phyloP scores from a whole-genome alignment of 1,140 invertebrate genomes.

The Papilio polytes region DNA sequence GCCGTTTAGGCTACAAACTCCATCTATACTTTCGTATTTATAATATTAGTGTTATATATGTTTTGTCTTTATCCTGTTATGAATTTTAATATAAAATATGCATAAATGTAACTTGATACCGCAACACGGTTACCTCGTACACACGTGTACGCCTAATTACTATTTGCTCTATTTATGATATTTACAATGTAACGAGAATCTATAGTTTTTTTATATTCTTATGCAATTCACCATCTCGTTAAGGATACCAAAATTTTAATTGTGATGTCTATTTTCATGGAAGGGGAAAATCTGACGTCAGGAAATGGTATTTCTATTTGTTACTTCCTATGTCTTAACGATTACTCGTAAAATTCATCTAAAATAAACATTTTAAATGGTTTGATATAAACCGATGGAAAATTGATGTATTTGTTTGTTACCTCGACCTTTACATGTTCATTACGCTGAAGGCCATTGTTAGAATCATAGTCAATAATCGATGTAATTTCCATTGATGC shows the following conservation, averaged over 20 bases:
- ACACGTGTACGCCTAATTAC: constrained; percentile 13
- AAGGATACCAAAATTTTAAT: not conserved
- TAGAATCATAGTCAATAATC: not conserved
- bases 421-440: not conserved
- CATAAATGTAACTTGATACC: constrained; percentile 16
- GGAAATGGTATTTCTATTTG: not conserved
- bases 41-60: too few relatives aligned
- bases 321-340: not conserved
- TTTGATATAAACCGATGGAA: not conserved
- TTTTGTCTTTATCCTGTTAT: too few relatives aligned
- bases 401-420: not conserved
- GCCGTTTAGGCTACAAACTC: too few relatives aligned
- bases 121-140: not conserved
- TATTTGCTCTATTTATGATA: not conserved
- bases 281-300: not conserved
- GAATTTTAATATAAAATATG: not conserved
- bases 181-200: not conserved
- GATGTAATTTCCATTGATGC: not conserved
- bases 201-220: too few relatives aligned
- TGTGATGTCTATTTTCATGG: not conserved
- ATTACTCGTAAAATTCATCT: not conserved
- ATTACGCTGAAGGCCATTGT: not conserved
- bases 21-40: too few relatives aligned
- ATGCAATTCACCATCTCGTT: not conserved
- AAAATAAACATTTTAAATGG: not conserved